These are phyloP conservation scores for Emydoidea blandingii DNA, from an alignment of 2,797 vertebrate species.

Conservation along the genomic window DNA sequence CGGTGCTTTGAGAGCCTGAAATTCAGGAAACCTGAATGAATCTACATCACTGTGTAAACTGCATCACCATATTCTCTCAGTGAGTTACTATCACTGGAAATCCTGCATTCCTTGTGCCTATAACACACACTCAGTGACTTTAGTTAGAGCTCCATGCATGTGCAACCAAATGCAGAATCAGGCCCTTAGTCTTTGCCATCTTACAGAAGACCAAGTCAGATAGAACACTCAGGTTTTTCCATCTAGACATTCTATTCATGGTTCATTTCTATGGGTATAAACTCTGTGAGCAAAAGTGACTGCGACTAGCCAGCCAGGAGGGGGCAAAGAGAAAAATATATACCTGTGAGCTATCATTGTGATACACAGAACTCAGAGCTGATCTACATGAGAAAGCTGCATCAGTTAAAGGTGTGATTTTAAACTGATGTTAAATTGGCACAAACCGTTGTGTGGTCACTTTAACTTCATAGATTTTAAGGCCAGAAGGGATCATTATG, in stretches of 20 bases:
- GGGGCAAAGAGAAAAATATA: not conserved
- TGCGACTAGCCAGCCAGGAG: not conserved
- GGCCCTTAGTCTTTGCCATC: not conserved
- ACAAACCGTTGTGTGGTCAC: not conserved
- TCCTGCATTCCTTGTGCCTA: fast-evolving
- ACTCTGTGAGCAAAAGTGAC: not conserved
- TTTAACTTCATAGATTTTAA: not conserved
- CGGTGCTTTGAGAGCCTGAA: not conserved
- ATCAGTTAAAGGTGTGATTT: not conserved
- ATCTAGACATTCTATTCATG: not conserved
- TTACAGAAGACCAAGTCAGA: not conserved
- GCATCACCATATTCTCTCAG: not conserved
- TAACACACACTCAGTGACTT: not conserved
- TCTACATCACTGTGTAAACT: not conserved
- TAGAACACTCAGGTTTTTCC: not conserved
- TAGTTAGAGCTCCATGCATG: not conserved
- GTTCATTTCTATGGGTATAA: not conserved
- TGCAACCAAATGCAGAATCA: not conserved
- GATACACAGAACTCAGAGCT: not conserved
- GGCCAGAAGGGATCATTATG: not conserved
- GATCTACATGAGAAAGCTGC: not conserved
- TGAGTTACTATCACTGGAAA: not conserved
- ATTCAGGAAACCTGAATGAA: constrained; percentile 23
- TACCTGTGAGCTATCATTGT: not conserved
- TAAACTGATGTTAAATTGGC: not conserved